Evolutionary conservation across 2,113 vertebrate species (phyloP), one percentile per base, ranked within the genome.

Genomic region (Tragelaphus strepsiceros): DNA sequence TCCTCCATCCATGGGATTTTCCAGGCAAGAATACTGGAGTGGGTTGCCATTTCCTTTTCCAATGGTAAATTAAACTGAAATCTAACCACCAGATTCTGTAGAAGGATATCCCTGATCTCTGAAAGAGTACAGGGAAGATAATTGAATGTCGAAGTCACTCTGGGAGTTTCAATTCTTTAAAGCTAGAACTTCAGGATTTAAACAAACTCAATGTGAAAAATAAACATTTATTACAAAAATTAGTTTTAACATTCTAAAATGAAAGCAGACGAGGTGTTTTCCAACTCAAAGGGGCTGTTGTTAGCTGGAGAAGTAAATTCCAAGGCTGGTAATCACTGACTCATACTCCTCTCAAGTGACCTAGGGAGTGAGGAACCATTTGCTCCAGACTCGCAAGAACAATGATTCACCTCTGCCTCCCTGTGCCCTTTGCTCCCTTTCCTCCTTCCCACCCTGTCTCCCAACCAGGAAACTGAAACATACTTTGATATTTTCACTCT

Each of bases 211-310:
- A 91, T 64, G 61, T 96, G 80, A 97, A 97, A 93, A 98, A 95
- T 91, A 97, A 95, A 78, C 85, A 56, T 95, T 98, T 97, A 98
- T 95, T 98, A 94, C 59, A 98, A 97, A 95, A 87, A n/a, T 62
- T 15, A 28, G 24, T 84, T 90, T 64, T 95, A n/a, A 96, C 88
- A 90, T 87, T 92, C 81, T 83, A 92, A 88, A 90, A 86, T 56
- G 86, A 94, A 95, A 94, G 80, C 74, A 88, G 32, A 88, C 58
- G 49, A n/a, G 83, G 87, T 89, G 59, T 96, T 95, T 90, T 85
- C 62, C 94, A 81, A 62, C n/a, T 81, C 90, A 10, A 78, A 77
- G 59, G 71, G 67, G 39, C 21, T 14, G 4, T 9, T n/a, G 22
- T 16, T 49, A 88, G 21, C 51, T 46, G n/a, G 43, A 61, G 56